Percentiles rank a stretch among this genome's conserved stretches.
These are phyloP conservation scores for Potamilus streckersoni DNA, from an alignment of 1,140 invertebrate species.

Conservation along the genomic window DNA sequence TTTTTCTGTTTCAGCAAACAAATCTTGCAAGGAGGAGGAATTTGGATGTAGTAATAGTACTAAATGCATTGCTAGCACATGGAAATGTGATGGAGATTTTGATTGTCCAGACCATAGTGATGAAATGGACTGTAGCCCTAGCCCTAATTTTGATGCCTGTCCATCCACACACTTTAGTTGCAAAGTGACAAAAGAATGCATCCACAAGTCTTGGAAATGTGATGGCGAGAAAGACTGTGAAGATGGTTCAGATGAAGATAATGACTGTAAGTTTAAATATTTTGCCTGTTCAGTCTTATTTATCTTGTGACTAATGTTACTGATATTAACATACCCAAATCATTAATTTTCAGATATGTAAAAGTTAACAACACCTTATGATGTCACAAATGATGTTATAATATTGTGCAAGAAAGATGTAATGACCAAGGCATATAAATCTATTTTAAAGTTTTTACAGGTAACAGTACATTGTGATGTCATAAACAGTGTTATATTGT, in stretches of 20 bases:
- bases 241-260: slow-evolving; percentile 74
- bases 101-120: slow-evolving; percentile 49
- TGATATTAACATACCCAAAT: no score
- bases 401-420: no score
- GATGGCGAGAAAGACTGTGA: slow-evolving; percentile 67
- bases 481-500: no score
- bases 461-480: no score
- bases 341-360: no score
- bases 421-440: no score
- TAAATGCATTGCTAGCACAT: slow-evolving; percentile 34
- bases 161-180: slow-evolving; percentile 21
- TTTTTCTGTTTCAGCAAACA: background rate
- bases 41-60: slow-evolving; percentile 32
- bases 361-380: no score
- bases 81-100: slow-evolving; percentile 42
- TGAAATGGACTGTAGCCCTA: slow-evolving; percentile 30
- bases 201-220: slow-evolving; percentile 86
- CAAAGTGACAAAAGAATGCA: slow-evolving; percentile 73
- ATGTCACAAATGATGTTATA: no score
- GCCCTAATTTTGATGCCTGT: slow-evolving; percentile 7
- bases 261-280: slow-evolving; percentile 4
- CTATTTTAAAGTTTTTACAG: no score
- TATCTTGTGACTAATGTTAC: no score
- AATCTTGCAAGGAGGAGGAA: slow-evolving; percentile 16
- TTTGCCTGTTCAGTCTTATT: no score